Evolutionary conservation across 92 coral and sea anemone species (phyloP), one percentile per base, ranked within the genome.

Genomic region (Actinernus sp.): DNA sequence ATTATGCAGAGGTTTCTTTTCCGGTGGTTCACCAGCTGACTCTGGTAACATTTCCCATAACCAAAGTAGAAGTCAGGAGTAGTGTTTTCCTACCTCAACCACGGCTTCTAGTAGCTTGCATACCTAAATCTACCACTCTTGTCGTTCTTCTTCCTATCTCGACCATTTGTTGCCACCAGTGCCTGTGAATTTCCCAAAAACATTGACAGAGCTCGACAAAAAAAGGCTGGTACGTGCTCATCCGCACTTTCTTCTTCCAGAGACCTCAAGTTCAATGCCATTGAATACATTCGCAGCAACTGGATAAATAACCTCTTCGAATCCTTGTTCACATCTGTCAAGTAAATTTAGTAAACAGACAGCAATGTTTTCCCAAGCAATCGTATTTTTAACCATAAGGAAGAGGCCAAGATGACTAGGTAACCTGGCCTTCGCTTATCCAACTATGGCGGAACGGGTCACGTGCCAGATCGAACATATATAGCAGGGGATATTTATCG

Each of bases 151-250:
- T 57, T 34, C 21, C 64, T 0, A 57, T 57, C 11, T 31, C 53
- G 39, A 55, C 62, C 25, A 55, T 0, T 55, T 55, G 62, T 37
- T 55, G 62, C 62, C 62, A 55, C 62, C 20, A 55, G 36, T 0
- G 22, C 30, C 30, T 32, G 36, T 28, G 44, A 26, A 55, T 55
- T 38, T 55, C 62, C 6, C 41, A 6, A 34, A 34, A 34, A 34
- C 41, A 34, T 14, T 34, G 8, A 7, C 63, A 3, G 18, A 57
- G 63, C 45, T 57, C 63, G 10, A 11, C 39, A 57, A 57, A 57
- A 4, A 57, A 57, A 30, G 40, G 46, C 63, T 30, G 63, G 8
- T 8, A 26, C 58, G 36, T 32, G 21, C 6, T 37, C 31, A 13
- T 52, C 58, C 58, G 33, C 58, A 52, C 13, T 52, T 26, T 20